Base-by-base conservation (phyloP, 2,113 vertebrate species). In the Callopanchax toddi region DNA sequence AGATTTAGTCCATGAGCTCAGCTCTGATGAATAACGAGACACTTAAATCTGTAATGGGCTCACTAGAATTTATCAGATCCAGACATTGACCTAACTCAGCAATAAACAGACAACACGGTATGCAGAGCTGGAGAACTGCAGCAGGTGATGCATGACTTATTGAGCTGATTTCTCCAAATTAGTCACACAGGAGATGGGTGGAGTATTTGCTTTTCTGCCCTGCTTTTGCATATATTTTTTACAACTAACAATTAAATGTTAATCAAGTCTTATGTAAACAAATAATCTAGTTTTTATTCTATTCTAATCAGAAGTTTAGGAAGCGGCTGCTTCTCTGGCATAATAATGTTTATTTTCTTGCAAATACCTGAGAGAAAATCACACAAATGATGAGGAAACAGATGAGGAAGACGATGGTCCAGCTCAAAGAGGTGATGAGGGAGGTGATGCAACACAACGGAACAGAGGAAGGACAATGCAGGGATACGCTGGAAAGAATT, bases 61-160 rank as follows among this genome's bases (percentile, higher is more conserved):
- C 32, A 45, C 23, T 55, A 42, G 37, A 72, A 77, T 80, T 48
- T 37, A 78, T 79, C 67, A 67, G 51, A 71, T 60, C 50, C 52
- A 67, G 48, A 73, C 44, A 52, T 16, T 17, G 40, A 3, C 50
- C 66, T 75, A 48, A 79, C 66, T 86, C 78, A 75, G 82, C 80
- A 81, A 64, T 83, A 80, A 80, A 66, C 57, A 11, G 23, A 23
- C 44, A 37, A 7, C 15, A 48, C 26, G 12, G 18, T 20, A 16
- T 49, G 17, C 20, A 37, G 39, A 53, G 50, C 21, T 18, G 1
- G 22, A 18, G 72, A 9, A 69, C 18, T 1, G n/a, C 49, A 60
- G 39, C 54, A 26, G 21, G 48, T 40, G 48, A 73, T 48, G 58
- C 16, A 71, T 26, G 48, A 58, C 44, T 68, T 6, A 68, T 48